phyloP scores from a whole-genome alignment of 2,888 invertebrate genomes.

The Drosophila neotestacea region DNA sequence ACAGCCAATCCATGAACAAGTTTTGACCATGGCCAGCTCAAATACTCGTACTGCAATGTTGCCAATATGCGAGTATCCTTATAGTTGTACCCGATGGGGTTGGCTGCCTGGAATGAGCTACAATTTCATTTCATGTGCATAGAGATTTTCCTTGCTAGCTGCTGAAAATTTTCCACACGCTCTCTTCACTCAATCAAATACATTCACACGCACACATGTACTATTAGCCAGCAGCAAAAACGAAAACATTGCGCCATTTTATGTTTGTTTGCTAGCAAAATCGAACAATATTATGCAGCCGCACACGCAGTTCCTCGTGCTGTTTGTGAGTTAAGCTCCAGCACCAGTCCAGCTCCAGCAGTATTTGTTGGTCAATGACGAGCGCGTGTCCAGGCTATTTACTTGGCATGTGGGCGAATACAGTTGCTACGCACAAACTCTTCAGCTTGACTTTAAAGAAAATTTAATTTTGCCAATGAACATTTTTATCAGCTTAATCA shows the following conservation, averaged over 20 bases:
- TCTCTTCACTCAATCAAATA: slow-evolving; percentile 8
- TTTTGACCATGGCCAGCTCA: slow-evolving; percentile 57
- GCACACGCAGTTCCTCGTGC: slow-evolving; percentile 55
- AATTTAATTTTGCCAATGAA: slow-evolving; percentile 31
- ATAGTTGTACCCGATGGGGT: slow-evolving; percentile 4
- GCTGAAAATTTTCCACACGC: slow-evolving; percentile 15
- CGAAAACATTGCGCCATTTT: slow-evolving; percentile 62
- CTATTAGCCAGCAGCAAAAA: slow-evolving; percentile 47
- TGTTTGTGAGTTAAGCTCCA: slow-evolving; percentile 38
- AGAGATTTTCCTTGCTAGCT: slow-evolving; percentile 24
- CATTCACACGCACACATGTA: slow-evolving; percentile 11
- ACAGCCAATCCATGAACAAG: slow-evolving; percentile 26
- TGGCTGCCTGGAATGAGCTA: slow-evolving; percentile 16
- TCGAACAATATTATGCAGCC: slow-evolving; percentile 70
- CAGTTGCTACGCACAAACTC: slow-evolving; percentile 3
- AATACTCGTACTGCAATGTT: slow-evolving; percentile 43
- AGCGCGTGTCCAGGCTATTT: slow-evolving; percentile 23
- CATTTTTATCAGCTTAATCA: slow-evolving; percentile 26
- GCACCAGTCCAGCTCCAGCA: slow-evolving; percentile 2
- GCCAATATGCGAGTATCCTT: slow-evolving; percentile 37
- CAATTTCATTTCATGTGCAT: slow-evolving; percentile 47
- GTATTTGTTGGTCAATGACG: slow-evolving; percentile 2
- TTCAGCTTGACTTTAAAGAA: slow-evolving; percentile 43
- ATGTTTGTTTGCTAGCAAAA: slow-evolving; percentile 65
- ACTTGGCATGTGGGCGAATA: slow-evolving; percentile 8